Conservation (phyloP, 2,113 vertebrate species). For the Miniopterus natalensis region DNA sequence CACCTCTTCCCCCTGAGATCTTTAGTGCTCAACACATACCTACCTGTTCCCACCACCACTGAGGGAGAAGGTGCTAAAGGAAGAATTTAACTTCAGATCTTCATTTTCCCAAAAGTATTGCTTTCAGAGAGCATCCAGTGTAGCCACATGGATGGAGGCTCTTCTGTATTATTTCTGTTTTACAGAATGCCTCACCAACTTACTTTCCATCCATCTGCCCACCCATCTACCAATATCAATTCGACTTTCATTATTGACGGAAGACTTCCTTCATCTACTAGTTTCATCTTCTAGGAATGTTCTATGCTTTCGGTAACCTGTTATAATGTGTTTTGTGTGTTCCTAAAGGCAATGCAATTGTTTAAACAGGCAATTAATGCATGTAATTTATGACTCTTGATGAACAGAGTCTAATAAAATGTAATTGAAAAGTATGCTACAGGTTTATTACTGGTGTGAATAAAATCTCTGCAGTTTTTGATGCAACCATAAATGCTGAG, state of each 20-base stretch:
- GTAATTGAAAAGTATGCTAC: slow-evolving; percentile 28
- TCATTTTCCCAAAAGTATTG: not conserved
- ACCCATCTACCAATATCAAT: not conserved
- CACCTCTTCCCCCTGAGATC: not conserved
- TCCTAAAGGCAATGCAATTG: slow-evolving; percentile 33
- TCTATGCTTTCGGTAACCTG: slow-evolving; percentile 6
- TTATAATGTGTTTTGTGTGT: slow-evolving; percentile 22
- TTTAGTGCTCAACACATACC: not conserved
- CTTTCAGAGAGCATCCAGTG: not conserved
- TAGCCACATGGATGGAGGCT: not conserved
- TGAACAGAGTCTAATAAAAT: slow-evolving; percentile 57
- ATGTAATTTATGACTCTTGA: slow-evolving; percentile 51
- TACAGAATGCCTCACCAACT: not conserved
- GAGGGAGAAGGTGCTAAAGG: not conserved
- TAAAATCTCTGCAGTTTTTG: slow-evolving; percentile 28
- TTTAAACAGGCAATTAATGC: slow-evolving; percentile 65
- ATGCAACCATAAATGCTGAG: not conserved
- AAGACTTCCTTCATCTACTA: slow-evolving; percentile 17
- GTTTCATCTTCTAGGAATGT: not conserved
- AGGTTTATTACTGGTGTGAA: slow-evolving; percentile 46
- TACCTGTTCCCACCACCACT: not conserved
- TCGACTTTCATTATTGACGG: not conserved
- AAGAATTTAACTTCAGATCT: not conserved
- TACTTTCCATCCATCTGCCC: not conserved
- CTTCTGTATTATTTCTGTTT: not conserved